Conservation (phyloP, 1,140 invertebrate genomes). For the Zelostemma sp. region DNA sequence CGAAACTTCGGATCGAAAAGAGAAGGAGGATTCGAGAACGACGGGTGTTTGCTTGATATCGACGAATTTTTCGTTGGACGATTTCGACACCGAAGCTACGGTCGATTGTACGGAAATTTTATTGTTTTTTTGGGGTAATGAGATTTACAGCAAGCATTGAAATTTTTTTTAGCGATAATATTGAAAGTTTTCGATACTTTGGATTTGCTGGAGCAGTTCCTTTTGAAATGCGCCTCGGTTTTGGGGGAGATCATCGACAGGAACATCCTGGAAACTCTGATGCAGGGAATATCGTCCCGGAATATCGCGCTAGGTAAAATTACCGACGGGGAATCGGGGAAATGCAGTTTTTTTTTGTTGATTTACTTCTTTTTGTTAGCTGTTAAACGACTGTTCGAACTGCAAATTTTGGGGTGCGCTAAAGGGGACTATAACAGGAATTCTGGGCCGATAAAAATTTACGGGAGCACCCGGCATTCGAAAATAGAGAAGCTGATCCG, state of each 20-base stretch:
- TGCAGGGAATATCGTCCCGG: constrained; percentile 24
- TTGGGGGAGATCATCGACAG: constrained; percentile 34
- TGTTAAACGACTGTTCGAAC: constrained; percentile 72
- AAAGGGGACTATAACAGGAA: constrained; percentile 70
- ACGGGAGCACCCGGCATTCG: constrained; percentile 56
- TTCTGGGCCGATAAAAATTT: constrained; percentile 53
- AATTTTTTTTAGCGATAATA: constrained; percentile 23
- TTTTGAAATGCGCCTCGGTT: constrained; percentile 33
- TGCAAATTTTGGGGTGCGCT: constrained; percentile 73
- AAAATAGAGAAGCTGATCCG: constrained; percentile 31
- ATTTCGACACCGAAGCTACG: constrained; percentile 33
- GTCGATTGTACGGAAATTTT: constrained; percentile 24
- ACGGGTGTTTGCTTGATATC: constrained; percentile 31
- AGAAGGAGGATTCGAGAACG: not conserved
- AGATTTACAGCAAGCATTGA: not conserved
- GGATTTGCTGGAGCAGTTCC: constrained; percentile 32
- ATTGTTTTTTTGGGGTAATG: no score
- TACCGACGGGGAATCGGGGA: no score
- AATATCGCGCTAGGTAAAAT: constrained; percentile 25
- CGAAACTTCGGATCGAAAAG: not conserved
- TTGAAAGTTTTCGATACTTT: constrained; percentile 35
- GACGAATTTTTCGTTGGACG: constrained; percentile 22
- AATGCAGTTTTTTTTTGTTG: no score
- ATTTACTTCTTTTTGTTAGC: constrained; percentile 42
- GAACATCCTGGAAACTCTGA: constrained; percentile 31